Percentiles rank a stretch among this genome's conserved stretches.
phyloP scores from a whole-genome alignment of 2,888 invertebrate species.

The Trachelus troglodyta region DNA sequence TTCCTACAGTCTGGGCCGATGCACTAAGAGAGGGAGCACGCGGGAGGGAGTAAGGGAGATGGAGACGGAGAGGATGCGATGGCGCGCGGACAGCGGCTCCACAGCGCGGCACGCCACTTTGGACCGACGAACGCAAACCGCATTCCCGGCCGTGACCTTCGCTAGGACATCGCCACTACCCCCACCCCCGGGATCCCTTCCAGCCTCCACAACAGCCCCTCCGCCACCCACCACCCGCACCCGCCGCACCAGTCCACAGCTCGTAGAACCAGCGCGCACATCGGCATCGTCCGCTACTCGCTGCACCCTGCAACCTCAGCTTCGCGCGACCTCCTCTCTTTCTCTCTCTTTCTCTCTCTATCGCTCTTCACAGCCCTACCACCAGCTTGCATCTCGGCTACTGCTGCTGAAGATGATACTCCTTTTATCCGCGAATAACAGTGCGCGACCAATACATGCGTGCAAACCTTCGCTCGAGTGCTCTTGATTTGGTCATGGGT shows the following conservation, averaged over 20 bases:
- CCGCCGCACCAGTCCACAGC: not conserved
- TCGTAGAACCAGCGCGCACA: conserved; percentile 17
- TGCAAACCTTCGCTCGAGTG: conserved; percentile 8
- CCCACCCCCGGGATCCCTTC: conserved; percentile 45
- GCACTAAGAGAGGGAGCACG: conserved; percentile 27
- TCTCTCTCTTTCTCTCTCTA: conserved; percentile 6
- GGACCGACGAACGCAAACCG: conserved; percentile 62
- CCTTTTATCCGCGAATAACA: too few species aligned
- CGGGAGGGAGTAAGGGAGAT: conserved; percentile 12
- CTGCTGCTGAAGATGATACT: too few species aligned
- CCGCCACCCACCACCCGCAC: conserved; percentile 10
- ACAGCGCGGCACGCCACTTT: conserved; percentile 58
- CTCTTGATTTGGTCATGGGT: conserved; percentile 35
- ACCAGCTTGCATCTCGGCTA: conserved; percentile 1
- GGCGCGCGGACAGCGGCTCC: conserved; percentile 21
- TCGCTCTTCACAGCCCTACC: conserved; percentile 11
- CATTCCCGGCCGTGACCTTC: conserved; percentile 67
- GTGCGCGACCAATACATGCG: too few species aligned
- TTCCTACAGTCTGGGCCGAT: conserved; percentile 55
- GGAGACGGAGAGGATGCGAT: conserved; percentile 20
- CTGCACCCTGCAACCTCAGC: not conserved
- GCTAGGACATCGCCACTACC: conserved; percentile 66
- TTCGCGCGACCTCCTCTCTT: too few species aligned
- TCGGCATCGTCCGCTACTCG: conserved; percentile 13
- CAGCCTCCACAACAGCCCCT: conserved; percentile 1